Evolutionary conservation across 2,113 vertebrate genomes (phyloP).

Genomic region (Hemicordylus capensis): DNA sequence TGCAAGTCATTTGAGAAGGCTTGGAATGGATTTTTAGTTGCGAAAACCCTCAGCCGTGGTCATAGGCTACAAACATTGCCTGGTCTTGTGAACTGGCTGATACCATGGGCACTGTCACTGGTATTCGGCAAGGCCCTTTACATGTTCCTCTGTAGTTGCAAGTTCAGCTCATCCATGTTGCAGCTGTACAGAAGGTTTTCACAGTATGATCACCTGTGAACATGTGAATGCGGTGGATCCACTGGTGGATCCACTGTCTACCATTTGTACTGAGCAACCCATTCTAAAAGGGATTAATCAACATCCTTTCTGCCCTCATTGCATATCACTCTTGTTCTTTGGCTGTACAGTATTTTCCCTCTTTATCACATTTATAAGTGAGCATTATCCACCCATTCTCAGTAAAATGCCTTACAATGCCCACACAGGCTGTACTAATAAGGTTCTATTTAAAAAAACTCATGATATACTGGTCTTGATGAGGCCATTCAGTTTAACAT

Average conservation of each 20-base stretch:
- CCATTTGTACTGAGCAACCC: too few species aligned
- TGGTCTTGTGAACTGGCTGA: too few species aligned
- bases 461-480: neutral
- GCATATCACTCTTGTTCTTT: neutral
- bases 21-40: too few species aligned
- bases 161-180: neutral
- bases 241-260: neutral
- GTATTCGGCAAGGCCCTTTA: neutral
- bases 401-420: neutral
- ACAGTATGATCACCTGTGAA: neutral
- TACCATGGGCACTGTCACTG: neutral
- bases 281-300: neutral
- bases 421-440: neutral
- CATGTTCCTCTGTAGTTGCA: neutral
- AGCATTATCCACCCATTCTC: neutral
- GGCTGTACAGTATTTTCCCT: neutral
- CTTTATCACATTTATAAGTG: neutral
- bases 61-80: too few species aligned
- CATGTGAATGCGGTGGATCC: too few species aligned
- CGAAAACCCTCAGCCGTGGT: too few species aligned
- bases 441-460: neutral
- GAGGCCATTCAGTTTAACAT: neutral
- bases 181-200: neutral
- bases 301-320: neutral
- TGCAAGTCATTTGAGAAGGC: too few species aligned